Percentiles rank a stretch among this genome's conserved stretches.
Evolutionary conservation across 1,140 invertebrate species (phyloP).

Genomic region (Zaprionus vittiger): DNA sequence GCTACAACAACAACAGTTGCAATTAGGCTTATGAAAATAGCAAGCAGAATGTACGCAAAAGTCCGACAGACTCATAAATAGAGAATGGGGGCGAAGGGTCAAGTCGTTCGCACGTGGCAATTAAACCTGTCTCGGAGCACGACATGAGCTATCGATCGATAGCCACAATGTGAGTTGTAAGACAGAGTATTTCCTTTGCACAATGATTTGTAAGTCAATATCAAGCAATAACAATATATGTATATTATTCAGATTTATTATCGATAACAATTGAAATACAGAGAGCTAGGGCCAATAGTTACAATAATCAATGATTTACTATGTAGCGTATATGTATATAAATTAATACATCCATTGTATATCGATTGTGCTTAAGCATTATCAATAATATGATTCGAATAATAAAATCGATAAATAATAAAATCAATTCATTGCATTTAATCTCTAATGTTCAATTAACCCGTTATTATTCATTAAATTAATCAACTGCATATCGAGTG

Average conservation of each 20-base stretch:
- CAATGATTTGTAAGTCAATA: too few species aligned
- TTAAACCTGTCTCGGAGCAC: not conserved
- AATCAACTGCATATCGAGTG: not conserved
- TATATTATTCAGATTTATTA: not conserved
- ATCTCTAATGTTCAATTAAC: not conserved
- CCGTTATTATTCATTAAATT: too few species aligned
- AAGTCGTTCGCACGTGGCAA: slow-evolving; percentile 5
- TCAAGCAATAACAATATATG: too few species aligned
- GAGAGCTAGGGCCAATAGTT: too few species aligned
- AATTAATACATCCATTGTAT: not conserved
- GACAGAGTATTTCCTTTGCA: not conserved
- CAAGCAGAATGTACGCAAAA: slow-evolving; percentile 32
- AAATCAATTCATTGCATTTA: too few species aligned
- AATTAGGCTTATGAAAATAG: slow-evolving; percentile 64
- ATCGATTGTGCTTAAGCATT: too few species aligned
- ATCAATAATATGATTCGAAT: not conserved
- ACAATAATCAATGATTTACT: too few species aligned
- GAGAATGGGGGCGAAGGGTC: not conserved
- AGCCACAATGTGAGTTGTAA: not conserved
- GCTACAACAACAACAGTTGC: slow-evolving; percentile 35
- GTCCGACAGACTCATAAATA: slow-evolving; percentile 15
- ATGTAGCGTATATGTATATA: too few species aligned
- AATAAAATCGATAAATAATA: not conserved
- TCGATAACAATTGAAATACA: not conserved
- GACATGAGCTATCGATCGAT: not conserved